These are phyloP conservation scores for Drosophila parthenogenetica DNA, from an alignment of 2,888 invertebrate species.

Conservation along the genomic window DNA sequence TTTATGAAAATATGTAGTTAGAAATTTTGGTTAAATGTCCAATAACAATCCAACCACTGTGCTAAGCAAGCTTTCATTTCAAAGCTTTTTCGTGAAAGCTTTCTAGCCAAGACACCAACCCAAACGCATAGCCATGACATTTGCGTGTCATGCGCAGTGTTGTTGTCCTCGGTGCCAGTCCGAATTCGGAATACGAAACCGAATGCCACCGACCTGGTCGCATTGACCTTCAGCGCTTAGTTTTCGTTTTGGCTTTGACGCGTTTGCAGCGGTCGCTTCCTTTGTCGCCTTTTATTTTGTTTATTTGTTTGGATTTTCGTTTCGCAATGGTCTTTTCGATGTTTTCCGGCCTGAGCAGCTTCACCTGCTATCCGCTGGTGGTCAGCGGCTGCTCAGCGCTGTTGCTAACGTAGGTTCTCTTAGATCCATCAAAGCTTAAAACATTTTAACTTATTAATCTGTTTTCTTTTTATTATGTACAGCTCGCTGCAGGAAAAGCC, in stretches of 20 bases:
- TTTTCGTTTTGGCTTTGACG: constrained; percentile 69
- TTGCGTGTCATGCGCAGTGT: constrained; percentile 54
- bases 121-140: not conserved
- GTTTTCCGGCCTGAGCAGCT: constrained; percentile 82
- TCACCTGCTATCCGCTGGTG: constrained; percentile 82
- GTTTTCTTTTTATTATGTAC: constrained; percentile 1
- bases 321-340: constrained; percentile 71
- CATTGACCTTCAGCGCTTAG: constrained; percentile 73
- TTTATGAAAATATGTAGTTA: no score
- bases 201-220: constrained; percentile 27
- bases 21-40: not conserved
- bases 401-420: constrained; percentile 71
- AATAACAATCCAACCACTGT: constrained; percentile 42
- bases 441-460: not conserved
- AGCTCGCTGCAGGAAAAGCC: constrained; percentile 83
- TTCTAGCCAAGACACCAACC: constrained; percentile 43
- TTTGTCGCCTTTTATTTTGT: constrained; percentile 66
- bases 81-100: constrained; percentile 26
- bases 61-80: not conserved
- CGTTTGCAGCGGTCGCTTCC: constrained; percentile 47
- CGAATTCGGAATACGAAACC: constrained; percentile 28
- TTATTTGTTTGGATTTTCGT: constrained; percentile 62
- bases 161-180: not conserved
- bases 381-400: constrained; percentile 82
- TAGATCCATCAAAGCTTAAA: no score